Percentiles rank a stretch among this genome's conserved stretches.
Conservation (phyloP, 2,113 vertebrate genomes). For the Oxyura jamaicensis region DNA sequence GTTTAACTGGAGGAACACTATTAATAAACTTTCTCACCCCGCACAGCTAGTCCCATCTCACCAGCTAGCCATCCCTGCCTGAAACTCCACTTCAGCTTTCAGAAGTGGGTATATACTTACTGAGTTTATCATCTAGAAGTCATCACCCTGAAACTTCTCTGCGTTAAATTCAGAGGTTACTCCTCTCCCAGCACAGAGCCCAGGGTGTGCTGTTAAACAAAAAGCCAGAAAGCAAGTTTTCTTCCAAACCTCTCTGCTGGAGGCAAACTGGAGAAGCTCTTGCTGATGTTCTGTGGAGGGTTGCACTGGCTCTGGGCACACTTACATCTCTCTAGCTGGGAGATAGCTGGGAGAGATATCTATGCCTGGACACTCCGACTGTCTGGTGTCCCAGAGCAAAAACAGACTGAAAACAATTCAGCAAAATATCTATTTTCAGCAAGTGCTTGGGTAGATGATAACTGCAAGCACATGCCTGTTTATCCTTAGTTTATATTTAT, state of each 20-base stretch:
- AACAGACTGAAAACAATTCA: background rate
- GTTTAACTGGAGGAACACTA: background rate
- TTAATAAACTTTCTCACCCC: background rate
- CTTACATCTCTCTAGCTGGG: background rate
- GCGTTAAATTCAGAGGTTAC: background rate
- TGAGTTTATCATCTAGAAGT: background rate
- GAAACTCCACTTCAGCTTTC: background rate
- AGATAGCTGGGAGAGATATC: background rate
- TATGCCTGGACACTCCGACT: background rate
- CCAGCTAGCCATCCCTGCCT: background rate
- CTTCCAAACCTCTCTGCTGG: background rate
- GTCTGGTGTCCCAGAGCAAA: background rate
- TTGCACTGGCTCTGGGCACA: background rate
- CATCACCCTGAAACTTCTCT: background rate
- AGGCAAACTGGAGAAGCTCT: background rate
- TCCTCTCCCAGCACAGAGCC: background rate
- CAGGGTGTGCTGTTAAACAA: background rate
- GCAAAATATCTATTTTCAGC: background rate
- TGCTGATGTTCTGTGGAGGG: rapidly evolving
- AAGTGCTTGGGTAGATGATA: background rate
- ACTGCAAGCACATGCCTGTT: background rate
- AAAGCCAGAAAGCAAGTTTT: background rate
- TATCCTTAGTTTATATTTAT: background rate
- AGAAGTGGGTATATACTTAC: background rate
- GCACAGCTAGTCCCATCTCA: background rate